Evolutionary conservation across 2,113 vertebrate genomes (phyloP), one percentile per base, ranked within the genome.

Genomic region (Centropus unirufus): DNA sequence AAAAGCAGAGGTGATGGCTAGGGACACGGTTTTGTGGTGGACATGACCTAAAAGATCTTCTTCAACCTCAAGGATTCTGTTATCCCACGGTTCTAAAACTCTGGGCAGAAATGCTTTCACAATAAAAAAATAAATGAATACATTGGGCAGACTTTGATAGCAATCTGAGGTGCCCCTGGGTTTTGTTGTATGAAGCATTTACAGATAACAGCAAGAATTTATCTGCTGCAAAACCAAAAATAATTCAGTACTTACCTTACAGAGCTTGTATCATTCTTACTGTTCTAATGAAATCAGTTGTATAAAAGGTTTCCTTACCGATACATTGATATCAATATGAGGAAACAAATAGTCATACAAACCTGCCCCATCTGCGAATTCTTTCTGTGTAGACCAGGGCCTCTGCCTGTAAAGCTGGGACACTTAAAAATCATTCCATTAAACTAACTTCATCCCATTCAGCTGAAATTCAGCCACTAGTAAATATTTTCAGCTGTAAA

Each of bases 101-200:
- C 34, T 3, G 46, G 29, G 29, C 39, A 19, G 54, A 12, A 21
- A 2, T 3, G 67, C 20, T 12, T n/a, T 47, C 46, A 10, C 3
- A 15, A 14, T 22, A 5, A n/a, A 7, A 3, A 44, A 67, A 3
- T 30, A 3, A 22, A 2, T 4, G 2, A 16, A 5, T 5, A 1
- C 8, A 9, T 34, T 0, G 14, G 0, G 17, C 4, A 2, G 0
- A 2, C 32, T 27, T 2, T 21, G 9, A 9, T 27, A n/a, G 29
- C 11, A 0, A 8, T 7, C 14, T 58, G 2, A 0, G 2, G 16
- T 14, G 36, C n/a, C 24, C n/a, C 6, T 21, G 2, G 11, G 1
- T 34, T 3, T 23, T 0, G 14, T 2, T 7, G 5, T 1, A 3
- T 39, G 5, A 0, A 8, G 47, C 6, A 1, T 36, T 20, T 8